Conservation (phyloP, 2,797 vertebrate species). For the Lycodopsis pacificus region DNA sequence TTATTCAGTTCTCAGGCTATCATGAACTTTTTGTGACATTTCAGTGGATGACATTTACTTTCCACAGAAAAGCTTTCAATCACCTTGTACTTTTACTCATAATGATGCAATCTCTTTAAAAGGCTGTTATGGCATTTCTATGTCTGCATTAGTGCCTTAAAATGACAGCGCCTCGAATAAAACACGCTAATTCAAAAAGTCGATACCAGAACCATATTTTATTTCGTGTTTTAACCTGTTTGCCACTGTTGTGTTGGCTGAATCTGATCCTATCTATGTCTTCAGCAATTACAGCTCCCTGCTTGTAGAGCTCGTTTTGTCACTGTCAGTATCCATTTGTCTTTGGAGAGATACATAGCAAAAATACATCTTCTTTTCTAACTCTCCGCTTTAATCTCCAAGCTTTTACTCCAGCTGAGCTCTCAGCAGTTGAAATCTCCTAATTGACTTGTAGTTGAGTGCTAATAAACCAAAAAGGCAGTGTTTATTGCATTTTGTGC, state of each 20-base stretch:
- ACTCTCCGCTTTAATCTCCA: constrained; percentile 64
- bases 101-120: constrained; percentile 45
- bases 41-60: constrained; percentile 55
- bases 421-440: constrained; percentile 55
- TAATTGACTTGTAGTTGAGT: constrained; percentile 74
- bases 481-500: constrained; percentile 55
- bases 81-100: constrained; percentile 29
- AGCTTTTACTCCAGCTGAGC: constrained; percentile 62
- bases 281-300: constrained; percentile 43
- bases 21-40: constrained; percentile 57
- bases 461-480: constrained; percentile 65
- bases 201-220: constrained; percentile 22
- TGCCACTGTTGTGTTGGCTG: constrained; percentile 25
- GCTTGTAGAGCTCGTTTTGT: constrained; percentile 43
- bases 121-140: constrained; percentile 40
- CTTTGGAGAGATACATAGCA: constrained; percentile 43
- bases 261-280: constrained; percentile 62
- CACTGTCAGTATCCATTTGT: constrained; percentile 57
- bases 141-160: constrained; percentile 48
- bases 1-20: constrained; percentile 34
- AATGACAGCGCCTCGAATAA: constrained; percentile 27
- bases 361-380: constrained; percentile 32
- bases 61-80: constrained; percentile 43
- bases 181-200: constrained; percentile 18
- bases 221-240: constrained; percentile 21